Conservation (phyloP, 2,888 invertebrate species). For the Mythimna vitellina region DNA sequence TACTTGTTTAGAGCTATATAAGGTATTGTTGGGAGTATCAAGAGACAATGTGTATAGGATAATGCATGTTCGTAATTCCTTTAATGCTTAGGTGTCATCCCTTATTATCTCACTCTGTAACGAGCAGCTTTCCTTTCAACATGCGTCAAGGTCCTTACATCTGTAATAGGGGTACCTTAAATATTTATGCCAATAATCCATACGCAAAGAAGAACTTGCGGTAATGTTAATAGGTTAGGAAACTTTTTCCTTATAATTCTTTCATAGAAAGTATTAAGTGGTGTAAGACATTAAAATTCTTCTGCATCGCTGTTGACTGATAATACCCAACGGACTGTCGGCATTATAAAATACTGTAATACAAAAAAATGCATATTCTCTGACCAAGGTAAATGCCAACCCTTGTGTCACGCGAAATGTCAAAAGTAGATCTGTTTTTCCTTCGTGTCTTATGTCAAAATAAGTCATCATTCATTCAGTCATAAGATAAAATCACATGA, state of each 20-base stretch:
- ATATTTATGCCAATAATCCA: not conserved
- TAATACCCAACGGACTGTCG: not conserved
- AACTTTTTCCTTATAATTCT: not conserved
- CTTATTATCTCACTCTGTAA: slow-evolving; percentile 27
- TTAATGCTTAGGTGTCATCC: slow-evolving; percentile 49
- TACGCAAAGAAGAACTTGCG: not conserved
- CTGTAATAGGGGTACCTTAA: not conserved
- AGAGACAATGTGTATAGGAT: slow-evolving; percentile 38
- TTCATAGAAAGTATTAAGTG: not conserved
- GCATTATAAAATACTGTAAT: not conserved
- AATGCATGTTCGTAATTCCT: slow-evolving; percentile 53
- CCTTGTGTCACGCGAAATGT: not conserved
- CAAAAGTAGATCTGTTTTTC: not conserved
- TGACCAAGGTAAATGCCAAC: not conserved
- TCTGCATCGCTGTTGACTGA: not conserved
- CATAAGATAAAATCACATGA: slow-evolving; percentile 26
- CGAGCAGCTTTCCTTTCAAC: slow-evolving; percentile 14
- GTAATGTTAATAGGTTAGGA: not conserved
- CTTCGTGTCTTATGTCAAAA: not conserved
- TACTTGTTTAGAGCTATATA: slow-evolving; percentile 8
- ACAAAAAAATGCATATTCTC: not conserved
- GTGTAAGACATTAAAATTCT: not conserved
- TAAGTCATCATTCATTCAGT: not conserved
- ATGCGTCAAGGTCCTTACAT: slow-evolving; percentile 1
- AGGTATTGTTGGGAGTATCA: slow-evolving; percentile 36